phyloP scores from a whole-genome alignment of 2,888 invertebrate species.

The Drosophila histrio region DNA sequence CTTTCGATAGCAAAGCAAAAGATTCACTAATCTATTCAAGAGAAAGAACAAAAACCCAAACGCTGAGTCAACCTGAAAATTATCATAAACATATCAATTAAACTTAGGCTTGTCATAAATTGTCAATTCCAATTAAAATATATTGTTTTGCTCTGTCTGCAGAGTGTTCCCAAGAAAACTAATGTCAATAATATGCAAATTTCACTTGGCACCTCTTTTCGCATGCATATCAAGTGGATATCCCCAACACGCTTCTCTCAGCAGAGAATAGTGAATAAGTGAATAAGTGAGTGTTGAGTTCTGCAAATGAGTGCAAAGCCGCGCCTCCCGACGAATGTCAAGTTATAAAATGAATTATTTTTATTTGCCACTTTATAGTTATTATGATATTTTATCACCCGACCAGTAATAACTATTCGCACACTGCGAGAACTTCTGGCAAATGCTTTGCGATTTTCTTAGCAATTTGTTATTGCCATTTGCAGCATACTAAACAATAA shows the following conservation, averaged over 20 bases:
- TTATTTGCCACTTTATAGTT: constrained; percentile 22
- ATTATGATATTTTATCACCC: constrained; percentile 28
- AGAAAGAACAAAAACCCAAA: background rate
- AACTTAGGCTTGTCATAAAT: constrained; percentile 60
- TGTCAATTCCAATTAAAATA: constrained; percentile 54
- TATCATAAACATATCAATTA: constrained; percentile 56
- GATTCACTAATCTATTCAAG: background rate
- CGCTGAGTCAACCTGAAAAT: constrained; percentile 2
- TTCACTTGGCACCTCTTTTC: constrained; percentile 15
- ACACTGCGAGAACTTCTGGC: background rate
- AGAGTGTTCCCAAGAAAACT: constrained; percentile 14
- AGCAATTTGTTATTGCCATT: constrained; percentile 28
- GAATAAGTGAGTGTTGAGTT: constrained; percentile 3
- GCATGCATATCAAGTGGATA: constrained; percentile 43
- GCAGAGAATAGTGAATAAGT: background rate
- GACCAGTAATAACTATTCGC: constrained; percentile 7
- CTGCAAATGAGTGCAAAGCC: constrained; percentile 36
- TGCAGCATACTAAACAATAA: constrained; percentile 38
- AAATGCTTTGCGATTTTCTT: constrained; percentile 11
- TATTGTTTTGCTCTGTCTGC: constrained; percentile 39
- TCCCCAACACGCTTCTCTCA: background rate
- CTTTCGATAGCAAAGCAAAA: background rate
- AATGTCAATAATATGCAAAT: constrained; percentile 58
- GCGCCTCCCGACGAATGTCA: constrained; percentile 26
- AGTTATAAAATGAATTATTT: constrained; percentile 38